Conservation (phyloP, 2,797 vertebrate genomes). For the Xiphophorus birchmanni region DNA sequence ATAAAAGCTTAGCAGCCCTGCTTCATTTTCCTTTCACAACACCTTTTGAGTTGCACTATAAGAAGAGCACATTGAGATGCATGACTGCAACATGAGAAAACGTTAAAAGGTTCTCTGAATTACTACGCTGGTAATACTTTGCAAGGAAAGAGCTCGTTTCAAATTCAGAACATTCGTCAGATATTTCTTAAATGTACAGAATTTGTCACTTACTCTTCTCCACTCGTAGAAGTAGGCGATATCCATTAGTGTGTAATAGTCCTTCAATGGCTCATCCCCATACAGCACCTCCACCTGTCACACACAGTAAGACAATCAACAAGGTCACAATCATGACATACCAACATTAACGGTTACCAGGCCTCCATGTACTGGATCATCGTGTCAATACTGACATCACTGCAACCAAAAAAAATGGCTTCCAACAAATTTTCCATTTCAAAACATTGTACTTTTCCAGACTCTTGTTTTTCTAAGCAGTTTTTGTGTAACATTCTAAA, state of each 20-base stretch:
- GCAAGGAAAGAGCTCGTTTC: neutral
- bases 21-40: neutral
- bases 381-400: neutral
- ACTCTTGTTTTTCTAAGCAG: neutral
- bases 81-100: neutral
- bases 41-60: neutral
- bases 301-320: slow-evolving; percentile 1
- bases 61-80: neutral
- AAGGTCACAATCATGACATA: neutral
- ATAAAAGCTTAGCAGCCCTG: neutral
- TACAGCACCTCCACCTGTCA: slow-evolving; percentile 95
- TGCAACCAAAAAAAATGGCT: neutral
- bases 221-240: slow-evolving; percentile 98
- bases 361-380: neutral
- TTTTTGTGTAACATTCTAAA: neutral
- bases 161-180: neutral
- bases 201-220: slow-evolving; percentile 87
- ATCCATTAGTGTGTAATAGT: slow-evolving; percentile 99
- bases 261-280: slow-evolving; percentile 95
- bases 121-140: neutral
- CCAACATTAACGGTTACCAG: neutral
- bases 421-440: neutral
- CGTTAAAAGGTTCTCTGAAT: neutral
- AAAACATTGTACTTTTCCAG: neutral
- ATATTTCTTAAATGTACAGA: neutral